Percentiles rank a stretch among this genome's conserved stretches.
phyloP scores from a whole-genome alignment of 2,888 invertebrate genomes.

The Sisyra nigra region DNA sequence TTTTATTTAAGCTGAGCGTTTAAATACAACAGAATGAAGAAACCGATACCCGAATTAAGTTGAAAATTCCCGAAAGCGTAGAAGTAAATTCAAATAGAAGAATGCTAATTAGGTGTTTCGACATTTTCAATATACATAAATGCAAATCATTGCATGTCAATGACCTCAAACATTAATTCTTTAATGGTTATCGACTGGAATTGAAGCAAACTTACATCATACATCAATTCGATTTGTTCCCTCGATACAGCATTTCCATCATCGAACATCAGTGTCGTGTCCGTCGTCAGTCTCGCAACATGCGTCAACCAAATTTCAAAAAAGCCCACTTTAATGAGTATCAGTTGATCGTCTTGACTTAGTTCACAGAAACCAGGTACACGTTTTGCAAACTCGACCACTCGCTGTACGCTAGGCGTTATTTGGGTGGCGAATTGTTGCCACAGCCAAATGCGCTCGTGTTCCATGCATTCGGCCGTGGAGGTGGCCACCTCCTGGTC shows the following conservation, averaged over 20 bases:
- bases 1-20: too few relatives aligned
- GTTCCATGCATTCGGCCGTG: slow-evolving; percentile 49
- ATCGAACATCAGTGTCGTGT: slow-evolving; percentile 67
- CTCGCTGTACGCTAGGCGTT: slow-evolving; percentile 80
- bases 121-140: too few relatives aligned
- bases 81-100: too few relatives aligned
- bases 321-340: slow-evolving; percentile 91
- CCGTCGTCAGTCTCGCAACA: slow-evolving; percentile 62
- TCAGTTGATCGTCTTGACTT: slow-evolving; percentile 90
- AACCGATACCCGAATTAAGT: too few relatives aligned
- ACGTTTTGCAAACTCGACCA: slow-evolving; percentile 92
- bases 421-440: slow-evolving; percentile 72
- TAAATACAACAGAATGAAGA: too few relatives aligned
- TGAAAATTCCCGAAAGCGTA: too few relatives aligned
- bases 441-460: slow-evolving; percentile 71
- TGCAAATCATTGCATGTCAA: too few relatives aligned
- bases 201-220: slow-evolving; percentile 52
- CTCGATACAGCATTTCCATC: slow-evolving; percentile 75
- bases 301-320: slow-evolving; percentile 92
- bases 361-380: slow-evolving; percentile 84
- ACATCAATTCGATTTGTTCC: slow-evolving; percentile 72
- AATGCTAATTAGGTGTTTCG: too few relatives aligned
- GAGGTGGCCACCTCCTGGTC: slow-evolving; percentile 23
- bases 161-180: not conserved
- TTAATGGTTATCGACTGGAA: not conserved